Conservation (phyloP, 2,888 invertebrate genomes). For the Pseudococcus longispinus region DNA sequence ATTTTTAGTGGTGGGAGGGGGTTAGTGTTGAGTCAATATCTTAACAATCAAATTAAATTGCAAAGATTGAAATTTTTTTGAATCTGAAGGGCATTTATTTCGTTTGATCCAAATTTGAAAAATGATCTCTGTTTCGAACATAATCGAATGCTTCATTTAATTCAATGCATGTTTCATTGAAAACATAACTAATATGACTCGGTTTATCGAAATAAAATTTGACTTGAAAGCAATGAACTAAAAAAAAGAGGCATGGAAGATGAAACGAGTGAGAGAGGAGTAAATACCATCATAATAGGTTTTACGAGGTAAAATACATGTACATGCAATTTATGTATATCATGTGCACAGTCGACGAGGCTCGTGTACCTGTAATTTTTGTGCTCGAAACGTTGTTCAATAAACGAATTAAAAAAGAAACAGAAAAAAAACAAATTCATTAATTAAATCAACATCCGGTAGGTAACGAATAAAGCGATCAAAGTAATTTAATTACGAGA, state of each 20-base stretch:
- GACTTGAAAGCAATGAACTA: not conserved
- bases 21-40: too few relatives aligned
- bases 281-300: not conserved
- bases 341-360: not conserved
- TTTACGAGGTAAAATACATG: not conserved
- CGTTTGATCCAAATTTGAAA: too few relatives aligned
- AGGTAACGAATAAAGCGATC: conserved; percentile 30
- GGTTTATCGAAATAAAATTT: not conserved
- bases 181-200: too few relatives aligned
- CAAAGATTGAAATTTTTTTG: too few relatives aligned
- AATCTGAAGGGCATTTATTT: too few relatives aligned
- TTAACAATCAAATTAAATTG: too few relatives aligned
- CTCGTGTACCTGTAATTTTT: not conserved
- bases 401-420: not conserved
- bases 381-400: not conserved
- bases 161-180: too few relatives aligned
- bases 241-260: not conserved
- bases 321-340: not conserved
- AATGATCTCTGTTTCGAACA: not conserved
- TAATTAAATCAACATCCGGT: conserved; percentile 43
- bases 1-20: too few relatives aligned
- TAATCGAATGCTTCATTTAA: not conserved
- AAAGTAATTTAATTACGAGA: conserved; percentile 20
- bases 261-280: not conserved
- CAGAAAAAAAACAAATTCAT: not conserved